Evolutionary conservation across 2,888 invertebrate species (phyloP), one percentile per base, ranked within the genome.

Genomic region (Scrobipalpa costella): DNA sequence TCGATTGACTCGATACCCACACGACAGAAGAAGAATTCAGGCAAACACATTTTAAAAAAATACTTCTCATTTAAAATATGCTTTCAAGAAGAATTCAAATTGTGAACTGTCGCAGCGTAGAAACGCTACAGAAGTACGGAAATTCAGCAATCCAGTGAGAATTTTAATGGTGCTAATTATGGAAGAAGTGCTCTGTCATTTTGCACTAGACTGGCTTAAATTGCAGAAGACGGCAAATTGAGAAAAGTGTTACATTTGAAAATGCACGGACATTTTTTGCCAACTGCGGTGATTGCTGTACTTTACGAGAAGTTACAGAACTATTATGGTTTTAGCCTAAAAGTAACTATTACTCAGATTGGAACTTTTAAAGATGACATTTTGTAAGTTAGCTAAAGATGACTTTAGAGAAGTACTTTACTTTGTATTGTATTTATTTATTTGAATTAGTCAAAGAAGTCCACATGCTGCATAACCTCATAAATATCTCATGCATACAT

Each of bases 101-200:
- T 7, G n/a, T 33, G n/a, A 33, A n/a, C 6, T 33, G 27, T 55
- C 13, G 8, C 34, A 33, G 15, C n/a, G n/a, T n/a, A n/a, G n/a
- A n/a, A n/a, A n/a, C n/a, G n/a, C n/a, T 13, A 55, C 15, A 15
- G 33, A n/a, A 15, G n/a, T 7, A 7, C n/a, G 9, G 33, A 55
- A 33, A 21, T 27, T 27, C 52, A 52, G 52, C 19, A 52, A 21
- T 27, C 21, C 55, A 33, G n/a, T 34, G 55, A 55, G 13, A 33
- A 55, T 55, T 55, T 55, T 55, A 55, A 55, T 27, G 27, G 21
- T 44, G 62, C 62, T 66, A 58, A 64, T 57, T 52, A 19, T 11
- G 7, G 55, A 33, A 55, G 55, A 19, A 58, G 36, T 19, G 38
- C 57, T 15, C 17, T 58, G 36, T 58, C 57, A 58, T 58, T 58